These are phyloP conservation scores for Pterostichus niger DNA, from an alignment of 2,888 invertebrate species.

Conservation along the genomic window DNA sequence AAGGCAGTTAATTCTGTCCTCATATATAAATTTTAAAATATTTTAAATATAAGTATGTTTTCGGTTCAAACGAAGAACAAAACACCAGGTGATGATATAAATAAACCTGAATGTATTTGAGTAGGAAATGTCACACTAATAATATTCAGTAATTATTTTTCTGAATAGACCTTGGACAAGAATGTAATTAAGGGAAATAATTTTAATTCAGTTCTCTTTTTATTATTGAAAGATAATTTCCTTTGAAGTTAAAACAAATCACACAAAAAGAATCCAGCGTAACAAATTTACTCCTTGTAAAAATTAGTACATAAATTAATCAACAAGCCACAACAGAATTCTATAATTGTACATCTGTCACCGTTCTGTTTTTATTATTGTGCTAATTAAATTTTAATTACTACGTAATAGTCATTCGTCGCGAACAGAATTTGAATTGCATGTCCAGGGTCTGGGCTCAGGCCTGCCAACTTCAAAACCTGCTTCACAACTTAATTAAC, in stretches of 20 bases:
- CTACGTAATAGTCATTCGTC: slow-evolving; percentile 42
- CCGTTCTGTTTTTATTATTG: slow-evolving; percentile 46
- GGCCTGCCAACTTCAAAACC: slow-evolving; percentile 36
- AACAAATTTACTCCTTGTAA: background rate
- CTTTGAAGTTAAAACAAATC: background rate
- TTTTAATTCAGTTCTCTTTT: background rate
- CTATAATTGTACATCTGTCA: slow-evolving; percentile 42
- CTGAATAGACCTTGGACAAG: too few species aligned
- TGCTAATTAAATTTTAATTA: slow-evolving; percentile 62
- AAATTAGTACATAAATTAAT: slow-evolving; percentile 55
- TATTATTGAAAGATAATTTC: background rate
- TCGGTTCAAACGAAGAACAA: too few species aligned
- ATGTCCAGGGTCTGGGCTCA: background rate
- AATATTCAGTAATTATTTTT: background rate
- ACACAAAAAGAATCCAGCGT: background rate
- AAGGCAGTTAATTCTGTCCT: too few species aligned
- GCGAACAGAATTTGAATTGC: slow-evolving; percentile 44
- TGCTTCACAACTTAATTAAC: slow-evolving; percentile 36
- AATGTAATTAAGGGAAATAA: too few species aligned
- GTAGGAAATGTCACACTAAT: too few species aligned
- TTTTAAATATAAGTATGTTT: too few species aligned
- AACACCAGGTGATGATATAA: too few species aligned
- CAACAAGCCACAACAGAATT: slow-evolving; percentile 17
- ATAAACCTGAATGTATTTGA: too few species aligned
- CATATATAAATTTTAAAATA: too few species aligned